Conservation (phyloP, 2,888 invertebrate species). For the Xestobium rufovillosum region DNA sequence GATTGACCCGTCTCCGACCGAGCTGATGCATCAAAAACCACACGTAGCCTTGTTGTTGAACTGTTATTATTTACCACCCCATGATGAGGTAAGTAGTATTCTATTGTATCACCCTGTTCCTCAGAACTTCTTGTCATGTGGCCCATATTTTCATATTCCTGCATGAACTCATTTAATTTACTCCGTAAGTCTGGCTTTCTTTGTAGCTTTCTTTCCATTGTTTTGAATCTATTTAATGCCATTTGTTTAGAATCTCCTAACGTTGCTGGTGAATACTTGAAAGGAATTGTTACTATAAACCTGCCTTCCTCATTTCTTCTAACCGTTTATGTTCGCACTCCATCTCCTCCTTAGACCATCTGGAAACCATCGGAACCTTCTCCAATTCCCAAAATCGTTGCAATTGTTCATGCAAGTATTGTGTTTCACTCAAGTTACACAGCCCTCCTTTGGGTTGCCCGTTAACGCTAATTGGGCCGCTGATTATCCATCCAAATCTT, state of each 20-base stretch:
- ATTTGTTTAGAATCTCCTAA: conserved; percentile 21
- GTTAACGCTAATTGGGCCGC: conserved; percentile 10
- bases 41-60: conserved; percentile 1
- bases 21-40: conserved; percentile 2
- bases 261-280: conserved; percentile 5
- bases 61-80: too few species aligned
- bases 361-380: conserved; percentile 11
- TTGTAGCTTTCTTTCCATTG: conserved; percentile 21
- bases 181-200: conserved; percentile 10
- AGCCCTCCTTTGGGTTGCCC: too few species aligned
- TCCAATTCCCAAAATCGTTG: conserved; percentile 26
- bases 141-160: conserved; percentile 20
- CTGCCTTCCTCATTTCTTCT: conserved; percentile 18
- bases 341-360: conserved; percentile 18
- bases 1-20: too few species aligned
- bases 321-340: conserved; percentile 20
- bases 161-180: conserved; percentile 21
- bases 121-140: conserved; percentile 20
- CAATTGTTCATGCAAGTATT: too few species aligned
- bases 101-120: too few species aligned
- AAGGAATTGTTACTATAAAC: conserved; percentile 19
- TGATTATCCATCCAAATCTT: conserved; percentile 24
- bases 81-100: too few species aligned
- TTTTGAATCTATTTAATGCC: conserved; percentile 20
- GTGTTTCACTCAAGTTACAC: too few species aligned